Evolutionary conservation across 2,797 vertebrate genomes (phyloP).

Genomic region (Enteromius mattozi): DNA sequence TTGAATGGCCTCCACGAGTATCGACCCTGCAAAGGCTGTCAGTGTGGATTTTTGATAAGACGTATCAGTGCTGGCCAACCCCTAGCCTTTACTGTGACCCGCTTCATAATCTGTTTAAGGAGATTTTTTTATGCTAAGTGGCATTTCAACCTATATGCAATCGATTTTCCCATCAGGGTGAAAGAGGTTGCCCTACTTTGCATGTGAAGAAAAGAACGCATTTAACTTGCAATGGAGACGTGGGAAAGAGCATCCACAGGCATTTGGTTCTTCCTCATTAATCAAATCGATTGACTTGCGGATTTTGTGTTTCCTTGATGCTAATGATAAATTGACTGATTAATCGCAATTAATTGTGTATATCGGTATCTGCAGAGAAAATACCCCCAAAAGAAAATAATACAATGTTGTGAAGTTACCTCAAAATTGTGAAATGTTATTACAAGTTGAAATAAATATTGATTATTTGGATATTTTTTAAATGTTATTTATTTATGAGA

Average conservation of each 20-base stretch:
- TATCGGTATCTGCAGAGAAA: not conserved
- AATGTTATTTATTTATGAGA: not conserved
- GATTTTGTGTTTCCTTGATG: not conserved
- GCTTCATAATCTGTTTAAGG: slow-evolving; percentile 76
- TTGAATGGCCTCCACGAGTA: slow-evolving; percentile 64
- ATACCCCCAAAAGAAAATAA: not conserved
- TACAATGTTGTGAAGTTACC: not conserved
- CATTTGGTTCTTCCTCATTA: not conserved
- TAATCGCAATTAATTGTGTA: not conserved
- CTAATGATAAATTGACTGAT: not conserved
- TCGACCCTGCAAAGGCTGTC: slow-evolving; percentile 67
- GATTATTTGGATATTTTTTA: not conserved
- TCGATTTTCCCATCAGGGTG: slow-evolving; percentile 76
- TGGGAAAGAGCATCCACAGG: not conserved
- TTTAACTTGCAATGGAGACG: slow-evolving; percentile 57
- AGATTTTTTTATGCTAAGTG: slow-evolving; percentile 76
- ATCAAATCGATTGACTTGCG: not conserved
- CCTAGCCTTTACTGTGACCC: slow-evolving; percentile 60
- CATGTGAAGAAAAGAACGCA: slow-evolving; percentile 59
- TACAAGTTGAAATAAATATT: not conserved
- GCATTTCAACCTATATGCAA: slow-evolving; percentile 70
- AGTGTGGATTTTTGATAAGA: slow-evolving; percentile 68
- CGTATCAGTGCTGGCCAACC: slow-evolving; percentile 60
- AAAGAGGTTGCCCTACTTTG: slow-evolving; percentile 29
- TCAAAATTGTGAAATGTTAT: not conserved